Evolutionary conservation across 2,888 invertebrate genomes (phyloP), one percentile per base, ranked within the genome.

Genomic region (Melinaea menophilus): DNA sequence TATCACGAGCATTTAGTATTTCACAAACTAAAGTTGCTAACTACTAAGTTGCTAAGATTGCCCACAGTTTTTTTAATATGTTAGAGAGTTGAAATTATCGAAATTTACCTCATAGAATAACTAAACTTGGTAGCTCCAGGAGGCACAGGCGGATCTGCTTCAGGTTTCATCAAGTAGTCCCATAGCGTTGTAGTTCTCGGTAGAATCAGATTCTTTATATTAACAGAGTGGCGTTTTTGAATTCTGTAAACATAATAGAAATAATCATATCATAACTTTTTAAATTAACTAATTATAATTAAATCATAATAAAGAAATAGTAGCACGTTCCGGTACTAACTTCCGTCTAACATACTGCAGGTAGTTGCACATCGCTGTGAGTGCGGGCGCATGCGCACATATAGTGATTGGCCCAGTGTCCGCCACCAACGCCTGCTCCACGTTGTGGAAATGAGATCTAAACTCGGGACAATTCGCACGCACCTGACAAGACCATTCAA

Each of bases 401-500:
- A 95, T 74, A 55, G 93, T 86, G 4, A 86, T 56, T 4, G 77
- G 76, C 0, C 88, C 93, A 58, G 95, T 86, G 77, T 95, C 95
- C 0, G 95, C 88, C 54, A 95, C 94, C 58, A 96, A 80, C 0
- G 95, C 94, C 67, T 95, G 95, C 80, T 96, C 96, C 54, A 96
- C 95, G 75, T 93, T 95, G 79, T 95, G 95, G 80, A 96, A 97
- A 76, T 95, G 94, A 0, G 93, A 92, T 75, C 94, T 93, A 84
- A 96, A 96, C 80, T 97, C 96, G 0, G 96, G 96, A 79, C 96
- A 96, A 74, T 94, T 93, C 0, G 95, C 94, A 56, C 93, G 92
- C 0, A 96, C 95, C 95, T 95, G 9, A 74, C 13, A 55, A 4
- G 31, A 55, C 45, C 13, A n/a, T 41, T 55, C 33, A 62, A 51